Base-by-base conservation (phyloP, 2,113 vertebrate genomes). In the Mobula hypostoma region DNA sequence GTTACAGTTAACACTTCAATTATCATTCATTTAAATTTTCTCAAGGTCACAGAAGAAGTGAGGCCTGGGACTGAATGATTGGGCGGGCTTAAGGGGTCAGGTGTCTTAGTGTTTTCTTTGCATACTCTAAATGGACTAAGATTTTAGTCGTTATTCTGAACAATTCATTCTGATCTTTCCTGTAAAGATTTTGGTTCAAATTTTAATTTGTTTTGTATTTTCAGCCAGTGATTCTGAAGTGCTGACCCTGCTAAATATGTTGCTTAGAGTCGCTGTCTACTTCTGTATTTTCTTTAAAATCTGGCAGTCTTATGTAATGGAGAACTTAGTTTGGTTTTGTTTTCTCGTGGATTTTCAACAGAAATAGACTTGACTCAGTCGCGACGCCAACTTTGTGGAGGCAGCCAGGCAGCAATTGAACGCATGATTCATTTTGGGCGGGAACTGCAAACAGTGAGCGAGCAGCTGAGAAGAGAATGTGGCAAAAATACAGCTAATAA, bases 351-450 rank as follows among this genome's bases (percentile, higher is more conserved):
- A 70, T 74, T 90, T 95, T 95, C 95, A 95, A 94, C 97, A 99
- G 99, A 99, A 96, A 98, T 99, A 96, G 99, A 99, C 94, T 98
- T 98, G 0, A 96, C 97, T 95, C 99, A 98, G 96, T 96, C 98
- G 94, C 97, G 98, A 96, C 97, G 98, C 94, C 99, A 99, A 96
- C 96, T 99, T 7, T 99, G 99, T 24, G 99, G 99, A 5, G 99
- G 99, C 87, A 99, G 99, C 96, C 98, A 99, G 95, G 98, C 98
- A 0, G 99, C 99, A 94, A 98, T 99, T 24, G 99, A 99, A 96
- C 97, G 98, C 92, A 99, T 99, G 99, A 99, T 99, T 96, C 98
- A 98, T 94, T 99, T 99, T 94, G 99, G 99, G 94, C 97, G 99
- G 95, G 99, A 99, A 96, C 96, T 99, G 87, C 99, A 99, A 96